A percentile compares a stretch with the other conserved stretches of the same genome.
Conservation (phyloP, 2,797 vertebrate genomes). For the Lacerta bilineata region DNA sequence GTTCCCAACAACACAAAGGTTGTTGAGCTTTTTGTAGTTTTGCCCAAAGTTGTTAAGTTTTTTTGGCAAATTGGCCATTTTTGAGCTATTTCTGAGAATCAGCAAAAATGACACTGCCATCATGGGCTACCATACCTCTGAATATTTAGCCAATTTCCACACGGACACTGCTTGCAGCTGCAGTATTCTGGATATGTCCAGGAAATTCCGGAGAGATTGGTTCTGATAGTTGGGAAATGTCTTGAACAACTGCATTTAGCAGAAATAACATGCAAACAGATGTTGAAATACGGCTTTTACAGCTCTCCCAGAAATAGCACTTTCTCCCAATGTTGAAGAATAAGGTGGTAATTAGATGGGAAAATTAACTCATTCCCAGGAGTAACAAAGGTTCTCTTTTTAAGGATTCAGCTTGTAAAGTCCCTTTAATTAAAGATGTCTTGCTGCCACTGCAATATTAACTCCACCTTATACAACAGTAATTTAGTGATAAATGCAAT, state of each 20-base stretch:
- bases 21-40: too few species aligned
- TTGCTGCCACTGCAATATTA: constrained; percentile 67
- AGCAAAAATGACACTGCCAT: too few species aligned
- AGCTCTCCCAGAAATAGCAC: constrained; percentile 65
- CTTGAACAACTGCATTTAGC: background rate
- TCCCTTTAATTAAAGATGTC: constrained; percentile 72
- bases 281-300: constrained; percentile 54
- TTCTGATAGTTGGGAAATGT: too few species aligned
- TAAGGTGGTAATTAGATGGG: constrained; percentile 76
- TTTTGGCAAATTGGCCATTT: too few species aligned
- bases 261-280: constrained; percentile 55
- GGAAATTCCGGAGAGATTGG: background rate
- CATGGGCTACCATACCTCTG: too few species aligned
- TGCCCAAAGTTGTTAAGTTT: too few species aligned
- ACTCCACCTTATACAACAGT: background rate
- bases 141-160: too few species aligned
- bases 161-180: too few species aligned
- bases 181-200: too few species aligned
- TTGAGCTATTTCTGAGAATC: too few species aligned
- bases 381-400: constrained; percentile 60
- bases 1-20: too few species aligned
- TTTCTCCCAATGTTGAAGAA: constrained; percentile 65
- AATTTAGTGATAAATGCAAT: too few species aligned
- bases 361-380: constrained; percentile 76
- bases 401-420: constrained; percentile 65